Evolutionary conservation across 2,888 invertebrate species (phyloP).

Genomic region (Megalurothrips usitatus): DNA sequence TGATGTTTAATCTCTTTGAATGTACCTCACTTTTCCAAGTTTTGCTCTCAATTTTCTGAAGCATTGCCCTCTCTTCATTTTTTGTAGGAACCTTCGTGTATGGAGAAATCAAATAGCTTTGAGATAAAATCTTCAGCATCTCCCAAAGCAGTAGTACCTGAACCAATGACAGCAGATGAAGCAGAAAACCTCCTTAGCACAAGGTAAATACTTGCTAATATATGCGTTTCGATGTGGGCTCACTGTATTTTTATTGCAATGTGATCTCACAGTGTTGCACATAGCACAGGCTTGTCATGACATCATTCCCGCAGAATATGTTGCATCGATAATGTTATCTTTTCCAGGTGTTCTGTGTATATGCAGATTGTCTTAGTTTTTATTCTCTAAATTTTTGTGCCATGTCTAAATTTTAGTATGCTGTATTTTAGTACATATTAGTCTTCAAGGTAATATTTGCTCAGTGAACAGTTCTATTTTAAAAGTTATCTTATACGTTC

Average conservation of each 20-base stretch:
- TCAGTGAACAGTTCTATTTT: too few species aligned
- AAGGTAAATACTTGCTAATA: conserved; percentile 54
- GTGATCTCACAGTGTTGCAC: not conserved
- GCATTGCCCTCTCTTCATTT: not conserved
- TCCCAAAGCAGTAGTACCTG: conserved; percentile 31
- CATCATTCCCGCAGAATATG: too few species aligned
- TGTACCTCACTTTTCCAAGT: not conserved
- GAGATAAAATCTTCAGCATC: not conserved
- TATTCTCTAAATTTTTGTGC: not conserved
- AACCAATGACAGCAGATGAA: conserved; percentile 75
- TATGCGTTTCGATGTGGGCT: not conserved
- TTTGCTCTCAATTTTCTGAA: too few species aligned
- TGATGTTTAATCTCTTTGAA: not conserved
- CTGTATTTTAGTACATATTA: too few species aligned
- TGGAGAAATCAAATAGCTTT: not conserved
- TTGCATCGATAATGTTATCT: not conserved
- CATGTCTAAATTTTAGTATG: too few species aligned
- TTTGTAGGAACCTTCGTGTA: not conserved
- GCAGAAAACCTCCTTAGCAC: conserved; percentile 81
- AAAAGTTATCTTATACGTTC: too few species aligned
- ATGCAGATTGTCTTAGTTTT: not conserved
- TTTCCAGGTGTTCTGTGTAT: not conserved
- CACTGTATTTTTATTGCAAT: not conserved
- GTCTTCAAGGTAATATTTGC: too few species aligned
- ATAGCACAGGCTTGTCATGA: not conserved